Evolutionary conservation across 2,797 vertebrate species (phyloP).

Genomic region (Brachymystax lenok): DNA sequence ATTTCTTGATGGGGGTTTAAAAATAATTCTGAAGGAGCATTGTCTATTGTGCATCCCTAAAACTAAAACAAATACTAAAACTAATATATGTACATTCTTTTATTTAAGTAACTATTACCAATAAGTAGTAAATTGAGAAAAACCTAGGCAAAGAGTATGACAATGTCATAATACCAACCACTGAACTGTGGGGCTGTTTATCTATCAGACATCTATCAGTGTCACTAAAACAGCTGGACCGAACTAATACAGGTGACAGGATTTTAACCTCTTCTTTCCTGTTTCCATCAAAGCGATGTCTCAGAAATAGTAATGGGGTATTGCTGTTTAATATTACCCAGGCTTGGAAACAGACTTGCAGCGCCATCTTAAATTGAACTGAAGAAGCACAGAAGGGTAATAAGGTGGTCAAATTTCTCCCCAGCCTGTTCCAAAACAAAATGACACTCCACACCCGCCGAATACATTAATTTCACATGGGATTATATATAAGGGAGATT

Average conservation of each 20-base stretch:
- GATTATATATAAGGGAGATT: not conserved
- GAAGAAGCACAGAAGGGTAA: slow-evolving; percentile 52
- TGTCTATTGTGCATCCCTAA: too few species aligned
- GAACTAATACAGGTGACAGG: not conserved
- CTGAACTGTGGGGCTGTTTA: not conserved
- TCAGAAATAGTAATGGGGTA: slow-evolving; percentile 31
- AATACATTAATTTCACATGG: not conserved
- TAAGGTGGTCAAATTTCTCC: slow-evolving; percentile 55
- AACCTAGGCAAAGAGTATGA: not conserved
- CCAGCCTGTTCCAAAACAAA: slow-evolving; percentile 51
- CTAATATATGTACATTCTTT: not conserved
- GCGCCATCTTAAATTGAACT: slow-evolving; percentile 55
- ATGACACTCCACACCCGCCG: not conserved
- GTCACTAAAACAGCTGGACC: not conserved
- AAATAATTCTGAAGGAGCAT: too few species aligned
- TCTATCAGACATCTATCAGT: not conserved
- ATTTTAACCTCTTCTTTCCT: slow-evolving; percentile 2
- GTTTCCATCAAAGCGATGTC: slow-evolving; percentile 15
- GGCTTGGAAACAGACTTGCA: slow-evolving; percentile 49
- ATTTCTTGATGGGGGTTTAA: too few species aligned
- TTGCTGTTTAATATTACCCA: slow-evolving; percentile 41
- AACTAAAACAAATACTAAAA: too few species aligned
- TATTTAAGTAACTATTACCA: not conserved
- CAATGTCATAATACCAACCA: not conserved
- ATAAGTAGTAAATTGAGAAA: not conserved